Percentiles rank a stretch among this genome's conserved stretches.
Conservation (phyloP, 1,140 invertebrate species). For the Subanguina moxae region DNA sequence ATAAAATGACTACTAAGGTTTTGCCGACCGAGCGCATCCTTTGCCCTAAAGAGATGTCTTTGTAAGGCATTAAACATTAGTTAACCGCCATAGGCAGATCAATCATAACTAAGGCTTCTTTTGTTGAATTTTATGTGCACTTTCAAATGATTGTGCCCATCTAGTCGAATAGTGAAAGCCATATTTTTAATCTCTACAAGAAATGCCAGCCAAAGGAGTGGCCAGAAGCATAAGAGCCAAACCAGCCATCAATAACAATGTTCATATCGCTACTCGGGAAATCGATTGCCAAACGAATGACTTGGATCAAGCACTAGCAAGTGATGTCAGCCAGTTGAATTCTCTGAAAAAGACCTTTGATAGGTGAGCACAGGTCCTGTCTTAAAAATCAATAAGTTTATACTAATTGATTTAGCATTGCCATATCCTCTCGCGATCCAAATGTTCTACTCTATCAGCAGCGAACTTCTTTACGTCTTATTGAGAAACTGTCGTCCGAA, state of each 20-base stretch:
- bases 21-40: too few species aligned
- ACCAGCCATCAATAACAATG: background rate
- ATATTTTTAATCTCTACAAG: too few species aligned
- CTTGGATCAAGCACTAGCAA: background rate
- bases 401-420: background rate
- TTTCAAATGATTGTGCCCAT: too few species aligned
- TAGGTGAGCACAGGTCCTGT: background rate
- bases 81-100: too few species aligned
- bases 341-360: background rate
- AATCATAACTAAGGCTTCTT: too few species aligned
- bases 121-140: too few species aligned
- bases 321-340: background rate
- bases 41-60: too few species aligned
- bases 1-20: too few species aligned
- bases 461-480: slow-evolving; percentile 35
- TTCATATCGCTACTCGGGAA: background rate
- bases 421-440: background rate
- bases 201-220: slow-evolving; percentile 3
- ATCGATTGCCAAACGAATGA: background rate
- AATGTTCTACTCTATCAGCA: slow-evolving; percentile 1
- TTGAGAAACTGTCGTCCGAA: slow-evolving; percentile 5
- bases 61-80: too few species aligned
- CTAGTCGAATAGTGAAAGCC: too few species aligned
- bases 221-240: background rate
- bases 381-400: background rate